Evolutionary conservation across 2,888 invertebrate genomes (phyloP), one percentile per base, ranked within the genome.

Genomic region (Cheiracanthium punctorium): DNA sequence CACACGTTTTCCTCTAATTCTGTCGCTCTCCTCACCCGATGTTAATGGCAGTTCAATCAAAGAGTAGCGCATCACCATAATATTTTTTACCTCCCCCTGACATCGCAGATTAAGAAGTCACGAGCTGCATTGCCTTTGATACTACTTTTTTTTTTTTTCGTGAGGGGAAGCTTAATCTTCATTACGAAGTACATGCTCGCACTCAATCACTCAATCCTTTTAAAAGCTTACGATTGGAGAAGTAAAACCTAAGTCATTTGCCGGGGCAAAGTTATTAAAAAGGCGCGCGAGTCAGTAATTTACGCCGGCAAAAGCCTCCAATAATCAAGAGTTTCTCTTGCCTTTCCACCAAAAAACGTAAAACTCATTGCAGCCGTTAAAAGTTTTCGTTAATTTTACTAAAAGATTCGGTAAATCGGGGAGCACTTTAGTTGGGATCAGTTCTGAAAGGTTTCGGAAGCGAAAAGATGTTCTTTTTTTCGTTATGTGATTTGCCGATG

Each of bases 321-420:
- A 76, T 82, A 82, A 82, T 82, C 82, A 70, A 32, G 65, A 82
- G 37, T 48, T 71, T 20, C 75, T 41, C n/a, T 24, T n/a, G n/a
- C n/a, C n/a, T n/a, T n/a, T 10, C 43, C 30, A 41, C 37, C 37
- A 29, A 29, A 37, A 33, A 71, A 37, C 20, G 37, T 43, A 41
- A 72, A 67, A 73, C 71, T 70, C 58, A 81, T 81, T 81, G 69
- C 52, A 33, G 74, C 58, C 52, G 84, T 85, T 82, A 85, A 85
- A 79, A 85, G 84, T 85, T 85, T n/a, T 73, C 79, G 84, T 85
- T 85, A 85, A 85, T 85, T 85, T 85, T 73, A 74, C 79, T 79
- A 79, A 85, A 79, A 77, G 77, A 77, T 77, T 72, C 48, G 29
- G 65, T 77, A 77, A 84, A 84, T 84, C 77, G 73, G 58, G 74